Base-by-base conservation (phyloP, 2,888 invertebrate species). In the Cordilura impudica region DNA sequence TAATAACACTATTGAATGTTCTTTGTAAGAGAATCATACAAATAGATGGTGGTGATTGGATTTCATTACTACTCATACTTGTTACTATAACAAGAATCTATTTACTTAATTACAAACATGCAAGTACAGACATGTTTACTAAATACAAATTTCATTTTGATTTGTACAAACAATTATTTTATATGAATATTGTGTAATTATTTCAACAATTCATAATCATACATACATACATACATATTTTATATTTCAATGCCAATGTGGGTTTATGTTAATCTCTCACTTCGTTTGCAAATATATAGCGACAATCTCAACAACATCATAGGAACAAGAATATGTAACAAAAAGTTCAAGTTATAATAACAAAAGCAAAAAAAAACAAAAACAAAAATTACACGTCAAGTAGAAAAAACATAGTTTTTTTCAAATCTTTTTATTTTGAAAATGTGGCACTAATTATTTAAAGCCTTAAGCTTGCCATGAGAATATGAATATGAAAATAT, bases 231-330 rank as follows among this genome's bases (percentile, higher is more conserved):
- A 47, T 26, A 14, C 29, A 16, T 35, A 12, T 72, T 73, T 63
- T 21, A 51, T n/a, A 69, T 73, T 78, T 78, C 78, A 78, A 78
- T 78, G 78, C 78, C 78, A 78, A 78, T 73, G 19, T 12, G 23
- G 12, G n/a, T 18, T 10, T 26, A 10, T 39, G 35, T 39, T n/a
- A 39, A 39, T 39, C n/a, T 39, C n/a, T 39, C n/a, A 39, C 35
- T 39, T 39, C n/a, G 35, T 39, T 39, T n/a, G 35, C 35, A 39
- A 26, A n/a, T n/a, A n/a, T n/a, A n/a, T 26, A 26, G 26, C 35
- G 12, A 35, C 35, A 35, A 29, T 8, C 1, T 8, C 35, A 39
- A 39, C 35, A 12, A 31, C 31, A 31, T 12, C 49, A 10, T 7
- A 47, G 19, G 18, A 35, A 45, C 43, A 1, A 63, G 49, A 56